These are phyloP conservation scores for Syngnathus floridae DNA, from an alignment of 2,113 vertebrate species.

Conservation along the genomic window DNA sequence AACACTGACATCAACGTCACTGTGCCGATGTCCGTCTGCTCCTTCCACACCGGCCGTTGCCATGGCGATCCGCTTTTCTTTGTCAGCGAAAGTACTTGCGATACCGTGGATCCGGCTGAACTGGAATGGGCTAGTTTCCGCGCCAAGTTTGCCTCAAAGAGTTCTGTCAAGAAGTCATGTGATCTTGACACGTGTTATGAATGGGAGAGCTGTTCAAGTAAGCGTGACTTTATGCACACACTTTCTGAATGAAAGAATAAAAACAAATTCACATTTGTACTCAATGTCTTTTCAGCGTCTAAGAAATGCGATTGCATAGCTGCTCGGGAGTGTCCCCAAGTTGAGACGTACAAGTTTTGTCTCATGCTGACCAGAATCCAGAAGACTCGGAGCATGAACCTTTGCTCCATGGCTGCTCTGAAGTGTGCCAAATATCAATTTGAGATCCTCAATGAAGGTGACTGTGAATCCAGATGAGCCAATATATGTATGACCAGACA, in stretches of 20 bases:
- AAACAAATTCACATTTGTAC: not conserved
- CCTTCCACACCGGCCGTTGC: conserved; percentile 75
- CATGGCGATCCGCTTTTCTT: conserved; percentile 74
- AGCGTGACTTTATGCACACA: not conserved
- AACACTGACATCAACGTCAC: conserved; percentile 52
- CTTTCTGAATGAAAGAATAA: not conserved
- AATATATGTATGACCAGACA: not conserved
- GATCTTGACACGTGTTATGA: conserved; percentile 82
- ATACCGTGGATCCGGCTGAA: conserved; percentile 15
- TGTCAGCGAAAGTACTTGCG: conserved; percentile 71
- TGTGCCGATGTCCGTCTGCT: conserved; percentile 75
- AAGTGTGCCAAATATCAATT: conserved; percentile 53
- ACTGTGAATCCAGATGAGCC: conserved; percentile 40
- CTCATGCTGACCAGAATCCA: conserved; percentile 42
- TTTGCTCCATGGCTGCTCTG: conserved; percentile 57
- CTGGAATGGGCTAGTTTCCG: conserved; percentile 80
- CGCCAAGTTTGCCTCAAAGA: conserved; percentile 66
- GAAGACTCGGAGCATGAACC: conserved; percentile 40
- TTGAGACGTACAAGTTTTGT: conserved; percentile 42
- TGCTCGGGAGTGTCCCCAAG: conserved; percentile 43
- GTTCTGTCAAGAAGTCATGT: conserved; percentile 73
- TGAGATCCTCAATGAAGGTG: conserved; percentile 52
- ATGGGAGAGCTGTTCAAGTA: conserved; percentile 88
- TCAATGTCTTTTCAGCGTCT: conserved; percentile 32
- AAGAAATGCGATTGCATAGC: conserved; percentile 55